Evolutionary conservation across 1,140 invertebrate genomes (phyloP), one percentile per base, ranked within the genome.

Genomic region (Colletes latitarsis): DNA sequence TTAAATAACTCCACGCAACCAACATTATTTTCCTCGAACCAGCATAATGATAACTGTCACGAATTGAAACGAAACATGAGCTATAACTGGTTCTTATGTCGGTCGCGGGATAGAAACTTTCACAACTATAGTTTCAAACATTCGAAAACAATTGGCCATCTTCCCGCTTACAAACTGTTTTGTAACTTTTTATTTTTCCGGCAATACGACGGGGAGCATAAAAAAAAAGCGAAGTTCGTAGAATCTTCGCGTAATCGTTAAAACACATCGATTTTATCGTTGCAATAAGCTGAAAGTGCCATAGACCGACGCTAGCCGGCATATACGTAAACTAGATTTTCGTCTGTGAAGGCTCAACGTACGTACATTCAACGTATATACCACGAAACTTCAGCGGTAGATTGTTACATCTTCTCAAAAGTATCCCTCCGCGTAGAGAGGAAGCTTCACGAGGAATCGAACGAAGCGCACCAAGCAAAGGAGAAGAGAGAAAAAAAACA

Each of bases 341-440:
- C 15, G 12, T n/a, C 12, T 6, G n/a, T 15, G 30, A 46, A 64
- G 3, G 0, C 9, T 68, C 10, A 12, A 70, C 21, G 46, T 77
- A 78, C 69, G 69, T 72, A 78, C 76, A 39, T 79, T 73, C n/a
- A 19, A 72, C 41, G 49, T 39, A 6, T 57, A 43, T 62, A 21
- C 6, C 21, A n/a, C 6, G 10, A 57, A 53, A 49, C 43, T 41
- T 41, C 41, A 52, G 3, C 30, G 14, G 66, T 39, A 17, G 43
- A 39, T 14, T 9, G 39, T 71, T 73, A 79, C 77, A 66, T 79
- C 15, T 39, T 73, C 52, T 8, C 12, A 14, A 46, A 72, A 79
- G 17, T 49, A 15, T 66, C 12, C 46, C 41, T 60, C 55, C 6
- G 12, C 0, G 49, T 21, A 9, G 4, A 58, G 21, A 74, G 43